Evolutionary conservation across 1,140 invertebrate species (phyloP), one percentile per base, ranked within the genome.

Genomic region (Nasonia longicornis): DNA sequence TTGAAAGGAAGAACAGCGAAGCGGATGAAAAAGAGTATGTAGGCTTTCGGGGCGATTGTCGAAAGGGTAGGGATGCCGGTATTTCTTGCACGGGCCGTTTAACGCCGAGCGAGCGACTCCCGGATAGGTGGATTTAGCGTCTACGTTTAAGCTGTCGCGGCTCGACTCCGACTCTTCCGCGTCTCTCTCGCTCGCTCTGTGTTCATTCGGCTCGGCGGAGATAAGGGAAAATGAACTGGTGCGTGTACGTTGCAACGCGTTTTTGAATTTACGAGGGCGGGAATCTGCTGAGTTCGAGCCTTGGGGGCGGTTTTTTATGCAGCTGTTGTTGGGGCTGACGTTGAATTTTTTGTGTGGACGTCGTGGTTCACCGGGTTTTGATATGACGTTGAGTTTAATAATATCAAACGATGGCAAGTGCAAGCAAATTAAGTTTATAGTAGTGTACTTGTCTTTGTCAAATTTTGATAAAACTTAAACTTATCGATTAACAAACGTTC

Each of bases 51-150:
- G 16, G 20, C 67, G 69, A 71, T 79, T 70, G 77, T 11, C 67
- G 77, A 72, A 63, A 64, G 66, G 77, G 77, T 29, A n/a, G 7
- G 52, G 16, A 35, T 20, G 48, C 2, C 78, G 26, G 72, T 80
- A 81, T 81, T 81, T 81, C 79, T 81, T 81, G 74, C 74, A 81
- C 73, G 74, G 73, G 64, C 79, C 79, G 79, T 81, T 81, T 76
- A 81, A 76, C 79, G n/a, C 70, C 63, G 63, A 26, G 20, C 22
- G 35, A 10, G 52, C 52, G 20, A 58, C 20, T 58, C 52, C 22
- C 69, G 71, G 79, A 80, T 67, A 75, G 79, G 79, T 80, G 79
- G 79, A 80, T 74, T 75, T 80, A 80, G 72, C 79, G 31, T 26
- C 42, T 58, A 22, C 64, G 76, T 48, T 48, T 48, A 67, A 45